Percentiles rank a stretch among this genome's conserved stretches.
phyloP scores from a whole-genome alignment of 2,888 invertebrate species.

The Orchesella flavescens region DNA sequence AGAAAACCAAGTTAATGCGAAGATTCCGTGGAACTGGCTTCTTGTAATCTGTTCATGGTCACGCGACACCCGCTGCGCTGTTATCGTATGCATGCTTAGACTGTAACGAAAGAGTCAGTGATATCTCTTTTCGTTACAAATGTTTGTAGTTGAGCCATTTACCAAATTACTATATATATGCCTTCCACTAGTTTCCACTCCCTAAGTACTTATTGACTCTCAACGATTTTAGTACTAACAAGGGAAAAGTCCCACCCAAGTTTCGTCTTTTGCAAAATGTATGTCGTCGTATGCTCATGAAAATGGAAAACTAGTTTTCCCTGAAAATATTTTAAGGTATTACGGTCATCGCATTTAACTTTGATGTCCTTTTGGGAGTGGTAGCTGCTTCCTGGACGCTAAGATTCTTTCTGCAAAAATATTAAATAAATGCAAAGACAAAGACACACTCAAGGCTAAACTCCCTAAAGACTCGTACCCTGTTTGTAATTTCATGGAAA shows the following conservation, averaged over 20 bases:
- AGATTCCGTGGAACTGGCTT: not conserved
- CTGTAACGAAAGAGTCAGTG: not conserved
- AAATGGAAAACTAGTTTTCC: not conserved
- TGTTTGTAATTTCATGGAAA: slow-evolving; percentile 52
- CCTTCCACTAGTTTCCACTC: too few species aligned
- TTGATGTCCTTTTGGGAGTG: not conserved
- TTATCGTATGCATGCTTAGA: too few species aligned
- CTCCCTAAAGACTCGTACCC: slow-evolving; percentile 27
- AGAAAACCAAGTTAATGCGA: not conserved
- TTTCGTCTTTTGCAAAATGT: not conserved
- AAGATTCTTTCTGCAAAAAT: not conserved
- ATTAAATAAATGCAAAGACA: not conserved
- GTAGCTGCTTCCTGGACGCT: too few species aligned
- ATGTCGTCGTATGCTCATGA: not conserved
- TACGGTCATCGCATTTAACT: slow-evolving; percentile 6
- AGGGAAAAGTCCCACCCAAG: too few species aligned
- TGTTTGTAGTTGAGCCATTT: slow-evolving; percentile 31
- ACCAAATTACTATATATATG: slow-evolving; percentile 46
- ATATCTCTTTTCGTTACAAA: slow-evolving; percentile 36
- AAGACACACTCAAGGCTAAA: not conserved
- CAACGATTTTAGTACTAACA: too few species aligned
- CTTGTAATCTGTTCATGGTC: not conserved
- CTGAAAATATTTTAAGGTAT: slow-evolving; percentile 4
- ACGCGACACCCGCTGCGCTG: too few species aligned
- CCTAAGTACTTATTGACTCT: slow-evolving; percentile 1